Percentiles rank a stretch among this genome's conserved stretches.
These are phyloP conservation scores for Tragelaphus strepsiceros DNA, from an alignment of 2,113 vertebrate species.

Conservation along the genomic window DNA sequence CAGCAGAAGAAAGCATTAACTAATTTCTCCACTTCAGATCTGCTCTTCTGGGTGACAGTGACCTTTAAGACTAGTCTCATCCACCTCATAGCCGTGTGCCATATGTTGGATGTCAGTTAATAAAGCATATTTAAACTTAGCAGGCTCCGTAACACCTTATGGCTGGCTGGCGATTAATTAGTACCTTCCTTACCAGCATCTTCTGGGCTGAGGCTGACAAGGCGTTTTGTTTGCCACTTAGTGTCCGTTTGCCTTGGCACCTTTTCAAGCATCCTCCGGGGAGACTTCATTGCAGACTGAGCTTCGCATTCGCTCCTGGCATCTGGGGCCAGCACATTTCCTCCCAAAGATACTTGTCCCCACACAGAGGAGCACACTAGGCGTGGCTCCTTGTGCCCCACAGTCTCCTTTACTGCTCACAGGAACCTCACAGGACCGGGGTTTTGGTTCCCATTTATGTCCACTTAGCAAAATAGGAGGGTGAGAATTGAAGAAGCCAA, in stretches of 20 bases:
- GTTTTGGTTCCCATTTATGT: not conserved
- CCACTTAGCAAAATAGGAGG: not conserved
- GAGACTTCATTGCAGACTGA: not conserved
- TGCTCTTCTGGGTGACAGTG: constrained; percentile 67
- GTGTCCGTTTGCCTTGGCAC: constrained; percentile 28
- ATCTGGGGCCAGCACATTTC: not conserved
- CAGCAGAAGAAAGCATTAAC: constrained; percentile 67
- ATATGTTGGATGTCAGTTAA: constrained; percentile 70
- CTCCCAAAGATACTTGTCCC: not conserved
- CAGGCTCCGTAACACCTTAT: constrained; percentile 52
- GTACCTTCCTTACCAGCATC: constrained; percentile 57
- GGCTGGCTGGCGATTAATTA: constrained; percentile 64
- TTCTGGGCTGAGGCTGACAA: constrained; percentile 32
- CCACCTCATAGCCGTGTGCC: constrained; percentile 62
- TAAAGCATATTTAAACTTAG: constrained; percentile 67
- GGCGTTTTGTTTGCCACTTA: constrained; percentile 54
- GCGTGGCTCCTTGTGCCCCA: not conserved
- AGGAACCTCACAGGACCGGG: not conserved
- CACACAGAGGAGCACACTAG: not conserved
- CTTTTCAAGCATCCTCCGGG: not conserved
- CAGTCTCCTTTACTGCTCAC: not conserved
- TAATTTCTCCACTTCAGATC: constrained; percentile 62
- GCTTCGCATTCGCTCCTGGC: not conserved
- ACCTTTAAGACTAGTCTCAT: constrained; percentile 72
- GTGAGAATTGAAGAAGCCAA: not conserved